A percentile compares a stretch with the other conserved stretches of the same genome.
These are phyloP conservation scores for Sminthopsis crassicaudata DNA, from an alignment of 2,113 vertebrate genomes.

Conservation along the genomic window DNA sequence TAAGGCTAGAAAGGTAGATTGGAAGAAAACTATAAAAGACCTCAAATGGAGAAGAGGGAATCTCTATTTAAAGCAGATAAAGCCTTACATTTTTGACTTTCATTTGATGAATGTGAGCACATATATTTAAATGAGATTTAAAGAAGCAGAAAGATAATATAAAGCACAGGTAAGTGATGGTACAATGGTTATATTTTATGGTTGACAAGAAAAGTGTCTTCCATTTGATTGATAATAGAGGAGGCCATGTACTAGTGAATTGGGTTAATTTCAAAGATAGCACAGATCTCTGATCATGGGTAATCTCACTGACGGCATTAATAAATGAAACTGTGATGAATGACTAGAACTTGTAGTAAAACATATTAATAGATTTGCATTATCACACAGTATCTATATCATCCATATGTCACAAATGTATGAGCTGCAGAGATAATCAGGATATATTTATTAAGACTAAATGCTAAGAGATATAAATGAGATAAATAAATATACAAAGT, in stretches of 20 bases:
- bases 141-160: not conserved
- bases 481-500: conserved; percentile 41
- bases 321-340: conserved; percentile 70
- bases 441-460: conserved; percentile 51
- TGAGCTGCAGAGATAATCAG: conserved; percentile 48
- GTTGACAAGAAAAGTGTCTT: not conserved
- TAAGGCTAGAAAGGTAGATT: not conserved
- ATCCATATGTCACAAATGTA: conserved; percentile 72
- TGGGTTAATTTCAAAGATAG: conserved; percentile 52
- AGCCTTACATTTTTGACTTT: conserved; percentile 44
- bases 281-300: conserved; percentile 34
- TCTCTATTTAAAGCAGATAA: not conserved
- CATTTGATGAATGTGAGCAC: conserved; percentile 40
- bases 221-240: conserved; percentile 37
- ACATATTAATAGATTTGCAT: conserved; percentile 74
- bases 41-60: not conserved
- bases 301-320: conserved; percentile 49
- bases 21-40: not conserved
- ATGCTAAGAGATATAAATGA: conserved; percentile 43
- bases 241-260: conserved; percentile 10
- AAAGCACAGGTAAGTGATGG: conserved; percentile 33
- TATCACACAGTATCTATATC: conserved; percentile 64
- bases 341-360: conserved; percentile 55
- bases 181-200: conserved; percentile 16
- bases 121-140: conserved; percentile 39